Evolutionary conservation across 2,113 vertebrate species (phyloP).

Genomic region (Pterocles gutturalis): DNA sequence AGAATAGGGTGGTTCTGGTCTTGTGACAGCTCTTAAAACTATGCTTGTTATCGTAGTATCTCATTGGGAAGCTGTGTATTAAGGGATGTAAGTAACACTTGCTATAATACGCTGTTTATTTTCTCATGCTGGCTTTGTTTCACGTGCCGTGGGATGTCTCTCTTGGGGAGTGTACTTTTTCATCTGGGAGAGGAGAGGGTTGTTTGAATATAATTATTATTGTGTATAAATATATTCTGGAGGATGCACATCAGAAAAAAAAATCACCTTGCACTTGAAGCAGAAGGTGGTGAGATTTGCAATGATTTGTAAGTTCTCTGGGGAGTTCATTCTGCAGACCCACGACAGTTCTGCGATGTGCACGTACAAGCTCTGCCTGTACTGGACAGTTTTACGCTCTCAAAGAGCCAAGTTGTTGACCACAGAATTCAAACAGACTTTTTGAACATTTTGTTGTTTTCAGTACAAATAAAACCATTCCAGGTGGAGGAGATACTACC

Average conservation of each 20-base stretch:
- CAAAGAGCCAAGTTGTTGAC: not conserved
- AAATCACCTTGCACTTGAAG: not conserved
- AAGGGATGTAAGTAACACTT: not conserved
- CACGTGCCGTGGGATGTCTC: not conserved
- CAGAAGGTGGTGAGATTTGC: not conserved
- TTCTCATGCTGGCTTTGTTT: not conserved
- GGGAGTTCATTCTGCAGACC: not conserved
- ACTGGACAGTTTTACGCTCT: not conserved
- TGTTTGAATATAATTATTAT: not conserved
- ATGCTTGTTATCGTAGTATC: not conserved
- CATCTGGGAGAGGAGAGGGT: not conserved
- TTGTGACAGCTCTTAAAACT: not conserved
- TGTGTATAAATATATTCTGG: not conserved
- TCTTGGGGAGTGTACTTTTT: not conserved
- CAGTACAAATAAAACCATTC: not conserved
- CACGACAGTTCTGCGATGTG: not conserved
- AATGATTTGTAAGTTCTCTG: not conserved
- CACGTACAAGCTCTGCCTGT: not conserved
- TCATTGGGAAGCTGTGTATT: not conserved
- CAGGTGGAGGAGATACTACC: constrained; percentile 18
- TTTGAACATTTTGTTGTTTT: not conserved
- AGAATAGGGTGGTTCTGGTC: not conserved
- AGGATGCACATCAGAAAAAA: not conserved
- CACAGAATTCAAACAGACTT: not conserved
- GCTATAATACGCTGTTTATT: not conserved